Evolutionary conservation across 64 coral and sea anemone genomes (phyloP).

Genomic region (Montipora capricornis): DNA sequence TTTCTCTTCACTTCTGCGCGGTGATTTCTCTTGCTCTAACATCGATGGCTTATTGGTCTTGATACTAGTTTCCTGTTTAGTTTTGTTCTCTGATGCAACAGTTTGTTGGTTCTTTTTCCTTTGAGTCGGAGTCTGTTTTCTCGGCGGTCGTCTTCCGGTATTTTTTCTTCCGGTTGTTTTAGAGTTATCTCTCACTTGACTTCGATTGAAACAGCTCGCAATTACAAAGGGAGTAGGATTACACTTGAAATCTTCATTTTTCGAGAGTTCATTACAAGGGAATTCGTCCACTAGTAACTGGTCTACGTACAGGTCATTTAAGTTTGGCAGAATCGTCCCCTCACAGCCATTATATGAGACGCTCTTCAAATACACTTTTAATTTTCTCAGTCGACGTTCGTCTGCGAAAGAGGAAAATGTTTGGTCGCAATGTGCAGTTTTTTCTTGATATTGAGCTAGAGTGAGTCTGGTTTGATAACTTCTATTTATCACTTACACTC

Average conservation of each 20-base stretch:
- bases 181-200: conserved; percentile 26
- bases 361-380: conserved; percentile 92
- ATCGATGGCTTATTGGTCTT: neutral
- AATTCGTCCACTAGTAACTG: conserved; percentile 76
- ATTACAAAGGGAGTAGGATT: conserved; percentile 91
- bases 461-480: too few relatives aligned
- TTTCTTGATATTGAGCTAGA: too few relatives aligned
- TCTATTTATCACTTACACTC: too few relatives aligned
- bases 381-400: conserved; percentile 84
- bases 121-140: neutral
- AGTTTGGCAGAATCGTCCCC: conserved; percentile 72
- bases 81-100: neutral
- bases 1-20: neutral
- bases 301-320: conserved; percentile 86
- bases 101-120: neutral
- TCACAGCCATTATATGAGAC: conserved; percentile 92
- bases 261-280: conserved; percentile 72
- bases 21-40: neutral
- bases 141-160: neutral
- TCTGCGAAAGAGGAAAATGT: conserved; percentile 33
- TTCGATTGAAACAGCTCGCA: conserved; percentile 92
- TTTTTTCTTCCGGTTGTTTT: neutral
- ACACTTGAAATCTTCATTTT: conserved; percentile 77
- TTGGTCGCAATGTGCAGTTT: neutral
- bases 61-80: neutral